Conservation (phyloP, 2,113 vertebrate genomes). For the Aegithalos caudatus region DNA sequence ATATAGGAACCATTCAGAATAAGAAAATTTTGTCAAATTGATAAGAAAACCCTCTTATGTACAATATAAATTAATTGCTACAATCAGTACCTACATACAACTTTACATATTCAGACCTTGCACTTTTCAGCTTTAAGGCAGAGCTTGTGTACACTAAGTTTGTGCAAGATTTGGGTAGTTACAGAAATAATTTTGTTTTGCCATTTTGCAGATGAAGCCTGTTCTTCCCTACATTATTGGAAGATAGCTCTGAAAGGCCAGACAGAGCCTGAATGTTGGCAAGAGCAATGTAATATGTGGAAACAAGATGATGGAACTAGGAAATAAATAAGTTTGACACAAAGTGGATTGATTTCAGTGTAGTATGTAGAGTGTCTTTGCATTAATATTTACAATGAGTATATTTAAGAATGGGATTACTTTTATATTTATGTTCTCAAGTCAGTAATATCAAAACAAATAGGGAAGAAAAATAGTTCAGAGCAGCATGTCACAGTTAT, state of each 20-base stretch:
- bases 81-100: not conserved
- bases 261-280: not conserved
- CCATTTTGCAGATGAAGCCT: not conserved
- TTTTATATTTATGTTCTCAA: not conserved
- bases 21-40: not conserved
- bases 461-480: not conserved
- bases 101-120: not conserved
- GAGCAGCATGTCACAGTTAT: not conserved
- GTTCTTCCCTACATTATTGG: not conserved
- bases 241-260: not conserved
- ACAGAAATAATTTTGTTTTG: not conserved
- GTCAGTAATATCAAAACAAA: not conserved
- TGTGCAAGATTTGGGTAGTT: not conserved
- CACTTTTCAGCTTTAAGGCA: not conserved
- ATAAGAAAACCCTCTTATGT: not conserved
- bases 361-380: not conserved
- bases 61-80: not conserved
- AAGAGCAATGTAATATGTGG: not conserved
- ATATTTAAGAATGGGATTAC: not conserved
- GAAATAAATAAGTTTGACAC: not conserved
- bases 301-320: not conserved
- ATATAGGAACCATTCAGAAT: not conserved
- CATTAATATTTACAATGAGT: not conserved
- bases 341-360: not conserved
- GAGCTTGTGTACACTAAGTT: not conserved